A percentile compares a stretch with the other conserved stretches of the same genome.
Evolutionary conservation across 1,140 invertebrate species (phyloP).

Genomic region (Neomicropteryx cornuta): DNA sequence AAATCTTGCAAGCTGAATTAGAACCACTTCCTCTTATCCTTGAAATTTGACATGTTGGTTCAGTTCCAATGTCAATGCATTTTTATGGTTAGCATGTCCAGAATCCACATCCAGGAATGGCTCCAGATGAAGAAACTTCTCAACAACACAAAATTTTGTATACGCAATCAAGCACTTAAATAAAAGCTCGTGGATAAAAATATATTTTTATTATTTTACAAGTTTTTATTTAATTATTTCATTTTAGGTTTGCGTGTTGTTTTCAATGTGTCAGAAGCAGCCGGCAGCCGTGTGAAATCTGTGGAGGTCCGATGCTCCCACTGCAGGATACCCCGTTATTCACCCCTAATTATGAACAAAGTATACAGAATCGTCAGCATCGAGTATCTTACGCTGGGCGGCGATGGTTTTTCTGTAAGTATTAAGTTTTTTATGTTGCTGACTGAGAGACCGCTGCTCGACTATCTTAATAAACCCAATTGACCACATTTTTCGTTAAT

Average conservation of each 20-base stretch:
- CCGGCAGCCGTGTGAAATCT: slow-evolving; percentile 43
- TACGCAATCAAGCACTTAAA: not conserved
- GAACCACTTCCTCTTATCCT: no score
- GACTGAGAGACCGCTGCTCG: no score
- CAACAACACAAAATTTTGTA: not conserved
- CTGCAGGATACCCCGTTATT: slow-evolving; percentile 53
- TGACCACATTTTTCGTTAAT: no score
- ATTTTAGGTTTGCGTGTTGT: slow-evolving; percentile 32
- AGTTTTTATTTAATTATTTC: not conserved
- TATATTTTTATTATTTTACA: slow-evolving; percentile 5
- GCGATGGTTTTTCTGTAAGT: slow-evolving; percentile 46
- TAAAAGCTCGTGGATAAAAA: not conserved
- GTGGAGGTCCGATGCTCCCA: slow-evolving; percentile 47
- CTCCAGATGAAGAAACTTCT: not conserved
- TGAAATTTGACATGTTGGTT: no score
- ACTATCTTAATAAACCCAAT: no score
- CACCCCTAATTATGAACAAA: slow-evolving; percentile 33
- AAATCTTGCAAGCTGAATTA: no score
- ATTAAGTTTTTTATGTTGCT: no score
- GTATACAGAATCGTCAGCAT: slow-evolving; percentile 50
- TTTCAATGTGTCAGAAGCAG: slow-evolving; percentile 39
- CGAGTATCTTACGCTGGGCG: slow-evolving; percentile 53
- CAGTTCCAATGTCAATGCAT: no score
- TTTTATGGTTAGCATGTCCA: no score
- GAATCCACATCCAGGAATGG: no score